Evolutionary conservation across 2,797 vertebrate species (phyloP).

Genomic region (Salarias fasciatus): DNA sequence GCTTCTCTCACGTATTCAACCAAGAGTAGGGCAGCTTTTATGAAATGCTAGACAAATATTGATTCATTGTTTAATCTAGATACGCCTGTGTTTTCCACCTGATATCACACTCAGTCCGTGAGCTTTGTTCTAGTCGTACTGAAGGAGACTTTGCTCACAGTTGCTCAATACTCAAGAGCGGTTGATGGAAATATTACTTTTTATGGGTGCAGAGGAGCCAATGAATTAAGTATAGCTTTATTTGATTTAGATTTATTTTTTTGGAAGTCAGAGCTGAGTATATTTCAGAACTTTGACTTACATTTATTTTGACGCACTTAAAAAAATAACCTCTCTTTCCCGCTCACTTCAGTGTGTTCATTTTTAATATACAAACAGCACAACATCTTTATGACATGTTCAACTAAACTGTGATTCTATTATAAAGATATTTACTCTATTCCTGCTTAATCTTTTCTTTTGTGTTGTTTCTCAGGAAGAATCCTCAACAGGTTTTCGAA

Average conservation of each 20-base stretch:
- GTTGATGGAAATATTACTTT: conserved; percentile 33
- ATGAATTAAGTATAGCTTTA: conserved; percentile 22
- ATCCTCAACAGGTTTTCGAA: conserved; percentile 93
- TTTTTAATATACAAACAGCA: conserved; percentile 11
- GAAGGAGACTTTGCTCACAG: conserved; percentile 80
- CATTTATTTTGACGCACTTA: conserved; percentile 7
- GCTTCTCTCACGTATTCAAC: conserved; percentile 86
- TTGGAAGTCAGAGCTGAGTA: too few relatives aligned
- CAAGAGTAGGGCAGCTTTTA: conserved; percentile 87
- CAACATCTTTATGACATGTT: conserved; percentile 7
- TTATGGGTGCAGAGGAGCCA: conserved; percentile 28
- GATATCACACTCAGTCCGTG: conserved; percentile 82
- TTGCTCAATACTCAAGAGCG: conserved; percentile 80
- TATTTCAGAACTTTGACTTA: neutral
- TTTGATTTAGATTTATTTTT: conserved; percentile 17
- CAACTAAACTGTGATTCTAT: neutral
- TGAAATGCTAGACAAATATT: conserved; percentile 89
- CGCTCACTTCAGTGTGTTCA: neutral
- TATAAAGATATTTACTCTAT: conserved; percentile 4
- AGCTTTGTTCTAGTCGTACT: conserved; percentile 74
- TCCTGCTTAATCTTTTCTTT: conserved; percentile 43
- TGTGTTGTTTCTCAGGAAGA: conserved; percentile 73
- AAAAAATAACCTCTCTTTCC: neutral
- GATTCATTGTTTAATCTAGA: conserved; percentile 95
- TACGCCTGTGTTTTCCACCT: conserved; percentile 87